Evolutionary conservation across 2,888 invertebrate species (phyloP).

Genomic region (Cetonia aurata): DNA sequence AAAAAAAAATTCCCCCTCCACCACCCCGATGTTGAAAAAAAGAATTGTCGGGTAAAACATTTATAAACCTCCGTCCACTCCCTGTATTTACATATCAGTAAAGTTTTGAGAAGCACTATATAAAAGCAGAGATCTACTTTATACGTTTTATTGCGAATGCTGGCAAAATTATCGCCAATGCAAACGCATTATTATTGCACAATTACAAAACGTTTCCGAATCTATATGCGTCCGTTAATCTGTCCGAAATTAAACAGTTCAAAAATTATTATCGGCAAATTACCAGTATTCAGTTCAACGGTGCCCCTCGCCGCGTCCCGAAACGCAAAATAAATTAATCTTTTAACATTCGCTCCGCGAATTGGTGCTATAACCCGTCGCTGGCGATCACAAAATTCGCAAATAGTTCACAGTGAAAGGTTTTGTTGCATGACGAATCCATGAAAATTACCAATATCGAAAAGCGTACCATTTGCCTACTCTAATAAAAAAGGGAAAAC

Average conservation of each 20-base stretch:
- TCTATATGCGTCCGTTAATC: slow-evolving; percentile 3
- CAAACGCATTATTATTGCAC: slow-evolving; percentile 6
- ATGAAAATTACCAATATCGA: too few relatives aligned
- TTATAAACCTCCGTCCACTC: too few relatives aligned
- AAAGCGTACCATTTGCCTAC: too few relatives aligned
- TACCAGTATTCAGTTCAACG: not conserved
- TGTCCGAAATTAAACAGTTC: slow-evolving; percentile 8
- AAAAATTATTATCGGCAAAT: slow-evolving; percentile 21
- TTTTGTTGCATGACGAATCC: too few relatives aligned
- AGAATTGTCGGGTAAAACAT: too few relatives aligned
- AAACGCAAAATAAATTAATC: slow-evolving; percentile 18
- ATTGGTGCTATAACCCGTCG: not conserved
- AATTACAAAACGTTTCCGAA: slow-evolving; percentile 1
- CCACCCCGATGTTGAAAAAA: too few relatives aligned
- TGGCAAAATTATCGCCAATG: not conserved
- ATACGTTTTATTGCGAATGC: too few relatives aligned
- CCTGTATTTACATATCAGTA: too few relatives aligned
- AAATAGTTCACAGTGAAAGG: not conserved
- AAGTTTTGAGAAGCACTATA: too few relatives aligned
- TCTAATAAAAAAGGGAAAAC: too few relatives aligned
- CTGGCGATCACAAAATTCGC: slow-evolving; percentile 11
- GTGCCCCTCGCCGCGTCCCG: not conserved
- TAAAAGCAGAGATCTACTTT: too few relatives aligned
- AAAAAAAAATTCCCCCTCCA: too few relatives aligned
- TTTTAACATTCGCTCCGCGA: slow-evolving; percentile 12